A percentile compares a stretch with the other conserved stretches of the same genome.
Evolutionary conservation across 2,888 invertebrate genomes (phyloP).

Genomic region (Melipona beecheii): DNA sequence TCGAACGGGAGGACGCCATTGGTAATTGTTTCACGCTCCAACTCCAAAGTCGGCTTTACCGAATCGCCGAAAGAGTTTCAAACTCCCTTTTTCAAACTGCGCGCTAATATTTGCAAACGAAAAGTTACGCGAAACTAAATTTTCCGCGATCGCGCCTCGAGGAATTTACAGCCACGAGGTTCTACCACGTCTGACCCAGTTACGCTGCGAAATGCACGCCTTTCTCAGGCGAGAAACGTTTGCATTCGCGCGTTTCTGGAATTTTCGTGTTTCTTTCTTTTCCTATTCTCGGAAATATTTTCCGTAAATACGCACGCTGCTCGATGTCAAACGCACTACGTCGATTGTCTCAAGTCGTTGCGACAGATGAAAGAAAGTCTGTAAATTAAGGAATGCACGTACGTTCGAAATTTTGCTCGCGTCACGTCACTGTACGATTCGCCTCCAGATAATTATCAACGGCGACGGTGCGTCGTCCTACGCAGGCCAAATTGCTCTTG

Average conservation of each 20-base stretch:
- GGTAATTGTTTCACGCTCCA: constrained; percentile 42
- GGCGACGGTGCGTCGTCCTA: neutral
- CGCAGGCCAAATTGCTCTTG: constrained; percentile 21
- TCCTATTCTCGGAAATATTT: neutral
- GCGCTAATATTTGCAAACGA: neutral
- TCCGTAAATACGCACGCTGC: neutral
- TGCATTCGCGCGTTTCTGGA: neutral
- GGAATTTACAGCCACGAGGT: neutral
- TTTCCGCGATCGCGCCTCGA: neutral
- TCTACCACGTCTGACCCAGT: neutral
- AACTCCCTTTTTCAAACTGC: neutral
- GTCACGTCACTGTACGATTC: neutral
- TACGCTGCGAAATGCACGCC: neutral
- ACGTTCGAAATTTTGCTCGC: too few relatives aligned
- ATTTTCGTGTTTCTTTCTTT: neutral
- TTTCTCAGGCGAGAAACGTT: neutral
- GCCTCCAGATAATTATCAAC: neutral
- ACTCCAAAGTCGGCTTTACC: too few relatives aligned
- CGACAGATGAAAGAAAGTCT: too few relatives aligned
- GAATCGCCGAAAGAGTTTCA: neutral
- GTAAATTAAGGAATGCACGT: too few relatives aligned
- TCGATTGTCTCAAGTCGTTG: too few relatives aligned
- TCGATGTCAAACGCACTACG: neutral
- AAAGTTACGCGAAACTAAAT: neutral
- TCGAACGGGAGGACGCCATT: neutral